phyloP scores from a whole-genome alignment of 2,113 vertebrate genomes.

The Syngnathus scovelli region DNA sequence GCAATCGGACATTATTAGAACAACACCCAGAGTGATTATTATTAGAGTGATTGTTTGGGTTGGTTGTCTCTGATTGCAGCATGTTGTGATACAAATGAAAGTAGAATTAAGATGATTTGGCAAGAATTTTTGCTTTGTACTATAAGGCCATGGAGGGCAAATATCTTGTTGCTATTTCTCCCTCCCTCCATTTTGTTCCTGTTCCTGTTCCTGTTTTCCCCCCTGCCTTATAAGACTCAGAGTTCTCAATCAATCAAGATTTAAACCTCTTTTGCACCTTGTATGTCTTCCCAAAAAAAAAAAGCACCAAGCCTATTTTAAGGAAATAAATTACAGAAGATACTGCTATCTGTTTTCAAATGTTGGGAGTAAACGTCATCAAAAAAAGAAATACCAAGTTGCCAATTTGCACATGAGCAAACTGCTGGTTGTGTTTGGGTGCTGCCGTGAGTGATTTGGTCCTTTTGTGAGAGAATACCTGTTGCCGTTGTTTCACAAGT shows the following conservation, averaged over 20 bases:
- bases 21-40: not conserved
- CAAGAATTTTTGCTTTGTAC: not conserved
- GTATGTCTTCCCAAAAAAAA: not conserved
- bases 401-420: not conserved
- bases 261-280: not conserved
- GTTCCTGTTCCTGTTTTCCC: no score
- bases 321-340: not conserved
- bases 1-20: not conserved
- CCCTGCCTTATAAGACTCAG: no score
- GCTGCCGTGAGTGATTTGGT: constrained; percentile 24
- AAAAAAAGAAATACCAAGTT: not conserved
- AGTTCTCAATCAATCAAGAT: not conserved
- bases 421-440: not conserved
- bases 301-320: not conserved
- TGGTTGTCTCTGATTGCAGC: not conserved
- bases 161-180: no score
- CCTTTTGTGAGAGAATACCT: constrained; percentile 53
- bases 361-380: not conserved
- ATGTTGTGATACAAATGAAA: not conserved
- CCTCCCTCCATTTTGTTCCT: no score
- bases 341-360: not conserved
- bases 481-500: constrained; percentile 60
- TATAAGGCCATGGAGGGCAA: no score
- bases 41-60: not conserved
- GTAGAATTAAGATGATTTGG: not conserved